Percentiles rank a stretch among this genome's conserved stretches.
phyloP scores from a whole-genome alignment of 2,113 vertebrate species.

The Chunga burmeisteri region DNA sequence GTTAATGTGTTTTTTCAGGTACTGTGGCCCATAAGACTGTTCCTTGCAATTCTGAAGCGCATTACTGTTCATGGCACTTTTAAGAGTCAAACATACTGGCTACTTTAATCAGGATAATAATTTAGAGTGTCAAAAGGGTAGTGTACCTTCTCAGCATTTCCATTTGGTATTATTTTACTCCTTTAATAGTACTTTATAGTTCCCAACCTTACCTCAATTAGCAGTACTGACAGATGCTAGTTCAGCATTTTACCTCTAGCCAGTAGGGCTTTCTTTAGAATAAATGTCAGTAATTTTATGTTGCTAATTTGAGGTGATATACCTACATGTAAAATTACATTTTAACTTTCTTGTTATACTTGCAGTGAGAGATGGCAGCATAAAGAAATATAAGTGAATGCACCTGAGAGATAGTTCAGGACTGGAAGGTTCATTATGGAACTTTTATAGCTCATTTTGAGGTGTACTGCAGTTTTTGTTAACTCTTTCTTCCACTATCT shows the following conservation, averaged over 20 bases:
- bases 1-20: background rate
- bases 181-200: slow-evolving; percentile 66
- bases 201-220: slow-evolving; percentile 69
- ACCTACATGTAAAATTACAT: slow-evolving; percentile 66
- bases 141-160: slow-evolving; percentile 57
- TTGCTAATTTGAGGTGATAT: slow-evolving; percentile 73
- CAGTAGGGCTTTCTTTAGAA: slow-evolving; percentile 62
- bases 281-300: slow-evolving; percentile 74
- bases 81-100: slow-evolving; percentile 52
- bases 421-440: slow-evolving; percentile 51
- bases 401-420: slow-evolving; percentile 24
- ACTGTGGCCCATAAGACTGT: background rate
- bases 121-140: slow-evolving; percentile 60
- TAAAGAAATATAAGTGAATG: slow-evolving; percentile 50
- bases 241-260: slow-evolving; percentile 68
- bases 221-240: slow-evolving; percentile 68
- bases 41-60: background rate
- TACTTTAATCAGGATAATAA: slow-evolving; percentile 50
- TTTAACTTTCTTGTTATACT: slow-evolving; percentile 60
- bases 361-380: slow-evolving; percentile 48
- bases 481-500: slow-evolving; percentile 23
- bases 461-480: slow-evolving; percentile 18
- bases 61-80: slow-evolving; percentile 41
- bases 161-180: slow-evolving; percentile 69
- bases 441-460: slow-evolving; percentile 58